Evolutionary conservation across 2,113 vertebrate genomes (phyloP).

Genomic region (Leptocoma aspasia): DNA sequence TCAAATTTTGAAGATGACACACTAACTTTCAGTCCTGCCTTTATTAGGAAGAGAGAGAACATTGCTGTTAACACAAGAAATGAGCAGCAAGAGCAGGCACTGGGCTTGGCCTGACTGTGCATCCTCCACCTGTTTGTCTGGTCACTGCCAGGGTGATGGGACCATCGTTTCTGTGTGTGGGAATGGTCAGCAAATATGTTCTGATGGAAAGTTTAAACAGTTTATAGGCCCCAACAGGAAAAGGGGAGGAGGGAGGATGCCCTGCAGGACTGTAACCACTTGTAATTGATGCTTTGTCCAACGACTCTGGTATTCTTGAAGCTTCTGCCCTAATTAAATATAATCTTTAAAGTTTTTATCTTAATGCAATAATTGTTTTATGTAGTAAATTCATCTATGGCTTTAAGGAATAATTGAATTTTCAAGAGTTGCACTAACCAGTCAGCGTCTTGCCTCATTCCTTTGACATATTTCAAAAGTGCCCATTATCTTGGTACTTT

Average conservation of each 20-base stretch:
- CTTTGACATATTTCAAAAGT: not conserved
- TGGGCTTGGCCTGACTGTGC: not conserved
- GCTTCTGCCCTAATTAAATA: not conserved
- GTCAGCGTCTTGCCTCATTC: not conserved
- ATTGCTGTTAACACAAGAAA: not conserved
- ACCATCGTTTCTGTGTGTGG: rapidly evolving
- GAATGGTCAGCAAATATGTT: not conserved
- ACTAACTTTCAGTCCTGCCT: not conserved
- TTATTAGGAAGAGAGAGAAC: not conserved
- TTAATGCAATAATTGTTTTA: not conserved
- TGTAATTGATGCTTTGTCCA: not conserved
- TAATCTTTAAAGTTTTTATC: not conserved
- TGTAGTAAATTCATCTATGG: not conserved
- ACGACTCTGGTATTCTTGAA: not conserved
- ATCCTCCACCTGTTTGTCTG: not conserved
- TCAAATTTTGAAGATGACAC: not conserved
- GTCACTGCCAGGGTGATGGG: not conserved
- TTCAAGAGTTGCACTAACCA: not conserved
- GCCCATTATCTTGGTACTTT: not conserved
- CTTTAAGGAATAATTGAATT: not conserved
- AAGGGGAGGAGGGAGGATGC: not conserved
- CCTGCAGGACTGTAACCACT: not conserved
- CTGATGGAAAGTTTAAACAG: not conserved
- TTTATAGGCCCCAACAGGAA: not conserved
- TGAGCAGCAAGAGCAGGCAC: not conserved